A percentile compares a stretch with the other conserved stretches of the same genome.
Evolutionary conservation across 2,888 invertebrate genomes (phyloP).

Genomic region (Cenopis cana): DNA sequence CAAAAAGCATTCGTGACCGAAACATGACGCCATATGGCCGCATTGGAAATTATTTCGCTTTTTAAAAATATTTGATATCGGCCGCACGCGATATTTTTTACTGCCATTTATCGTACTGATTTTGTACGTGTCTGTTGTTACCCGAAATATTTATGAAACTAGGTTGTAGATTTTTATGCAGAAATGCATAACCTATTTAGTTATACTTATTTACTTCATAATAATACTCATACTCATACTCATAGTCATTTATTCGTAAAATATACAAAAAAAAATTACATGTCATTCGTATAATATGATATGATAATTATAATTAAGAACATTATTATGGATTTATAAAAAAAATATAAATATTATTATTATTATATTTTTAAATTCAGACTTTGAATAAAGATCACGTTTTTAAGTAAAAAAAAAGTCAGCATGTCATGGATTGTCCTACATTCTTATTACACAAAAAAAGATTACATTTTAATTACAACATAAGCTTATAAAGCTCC

Average conservation of each 20-base stretch:
- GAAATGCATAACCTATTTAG: not conserved
- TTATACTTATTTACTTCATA: no score
- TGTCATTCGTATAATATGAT: no score
- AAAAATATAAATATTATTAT: no score
- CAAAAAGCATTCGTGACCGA: slow-evolving; percentile 32
- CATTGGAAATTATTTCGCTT: slow-evolving; percentile 52
- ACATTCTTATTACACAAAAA: slow-evolving; percentile 3
- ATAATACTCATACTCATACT: no score
- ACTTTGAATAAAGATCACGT: not conserved
- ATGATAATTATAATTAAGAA: no score
- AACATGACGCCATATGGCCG: slow-evolving; percentile 56
- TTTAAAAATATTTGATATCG: slow-evolving; percentile 35
- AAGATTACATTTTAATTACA: slow-evolving; percentile 30
- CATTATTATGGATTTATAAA: no score
- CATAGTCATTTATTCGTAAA: no score
- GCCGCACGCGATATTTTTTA: slow-evolving; percentile 34
- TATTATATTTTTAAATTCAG: no score
- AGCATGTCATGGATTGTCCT: not conserved
- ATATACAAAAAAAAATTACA: no score
- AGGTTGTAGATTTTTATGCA: not conserved
- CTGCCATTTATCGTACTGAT: slow-evolving; percentile 23
- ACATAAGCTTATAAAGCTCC: slow-evolving; percentile 26
- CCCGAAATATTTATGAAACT: not conserved
- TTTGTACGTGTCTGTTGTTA: slow-evolving; percentile 11
- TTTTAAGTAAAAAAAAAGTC: not conserved